Evolutionary conservation across 1,140 invertebrate genomes (phyloP).

Genomic region (Acromyrmex echinatior): DNA sequence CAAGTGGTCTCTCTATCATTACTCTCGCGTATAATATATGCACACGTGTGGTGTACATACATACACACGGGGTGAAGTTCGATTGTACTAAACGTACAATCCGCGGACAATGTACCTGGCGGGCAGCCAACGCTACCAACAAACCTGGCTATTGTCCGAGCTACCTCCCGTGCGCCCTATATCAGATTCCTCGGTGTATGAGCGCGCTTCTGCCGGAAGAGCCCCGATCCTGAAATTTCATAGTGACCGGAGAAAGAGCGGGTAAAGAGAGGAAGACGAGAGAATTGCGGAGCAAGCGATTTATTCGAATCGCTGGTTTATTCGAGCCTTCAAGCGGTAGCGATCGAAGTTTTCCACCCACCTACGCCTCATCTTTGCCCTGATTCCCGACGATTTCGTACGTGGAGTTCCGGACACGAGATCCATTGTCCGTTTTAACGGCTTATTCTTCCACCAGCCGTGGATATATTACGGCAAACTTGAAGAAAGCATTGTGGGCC

Average conservation of each 20-base stretch:
- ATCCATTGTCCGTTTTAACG: conserved; percentile 69
- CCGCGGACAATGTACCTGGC: conserved; percentile 78
- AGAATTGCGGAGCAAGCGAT: conserved; percentile 60
- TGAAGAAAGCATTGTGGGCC: conserved; percentile 33
- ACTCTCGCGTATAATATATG: conserved; percentile 73
- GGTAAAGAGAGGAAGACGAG: not conserved
- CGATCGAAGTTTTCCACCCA: conserved; percentile 58
- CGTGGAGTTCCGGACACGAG: conserved; percentile 55
- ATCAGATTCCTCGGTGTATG: conserved; percentile 73
- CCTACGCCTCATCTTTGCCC: conserved; percentile 46
- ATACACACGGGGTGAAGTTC: conserved; percentile 63
- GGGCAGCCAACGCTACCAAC: conserved; percentile 74
- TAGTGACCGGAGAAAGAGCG: conserved; percentile 46
- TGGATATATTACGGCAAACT: conserved; percentile 44
- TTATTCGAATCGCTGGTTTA: conserved; percentile 65
- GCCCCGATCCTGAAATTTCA: conserved; percentile 72
- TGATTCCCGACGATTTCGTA: conserved; percentile 54
- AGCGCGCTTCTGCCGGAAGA: conserved; percentile 68
- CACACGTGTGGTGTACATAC: conserved; percentile 29
- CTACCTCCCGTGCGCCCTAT: conserved; percentile 56
- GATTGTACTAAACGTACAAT: conserved; percentile 70
- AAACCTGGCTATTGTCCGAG: conserved; percentile 77
- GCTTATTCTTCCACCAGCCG: conserved; percentile 52
- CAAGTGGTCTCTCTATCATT: conserved; percentile 69
- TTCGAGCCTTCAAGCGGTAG: conserved; percentile 37